phyloP scores from a whole-genome alignment of 2,888 invertebrate species.

The Lepidocyrtinus sp. region DNA sequence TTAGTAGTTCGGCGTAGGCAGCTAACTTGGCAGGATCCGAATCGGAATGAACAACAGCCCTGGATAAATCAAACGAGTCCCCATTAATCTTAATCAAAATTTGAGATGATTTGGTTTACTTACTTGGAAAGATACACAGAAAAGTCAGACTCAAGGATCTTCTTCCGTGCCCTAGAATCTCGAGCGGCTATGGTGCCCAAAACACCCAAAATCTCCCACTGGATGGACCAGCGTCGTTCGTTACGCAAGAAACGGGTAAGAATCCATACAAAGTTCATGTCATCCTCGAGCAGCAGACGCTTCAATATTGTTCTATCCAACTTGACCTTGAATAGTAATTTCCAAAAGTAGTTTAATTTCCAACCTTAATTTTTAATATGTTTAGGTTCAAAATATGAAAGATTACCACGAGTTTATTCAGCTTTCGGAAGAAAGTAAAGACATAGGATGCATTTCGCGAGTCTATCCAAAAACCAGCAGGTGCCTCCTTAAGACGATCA shows the following conservation, averaged over 20 bases:
- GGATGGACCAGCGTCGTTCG: constrained; percentile 26
- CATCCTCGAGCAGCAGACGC: constrained; percentile 10
- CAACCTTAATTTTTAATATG: too few species aligned
- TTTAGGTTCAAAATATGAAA: too few species aligned
- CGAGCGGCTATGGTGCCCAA: constrained; percentile 21
- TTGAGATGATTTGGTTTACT: too few species aligned
- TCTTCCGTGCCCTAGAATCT: not conserved
- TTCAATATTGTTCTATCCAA: constrained; percentile 8
- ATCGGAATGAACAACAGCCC: not conserved
- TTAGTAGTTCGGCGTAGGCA: constrained; percentile 29
- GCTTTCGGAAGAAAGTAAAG: constrained; percentile 23
- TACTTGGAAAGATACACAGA: constrained; percentile 11
- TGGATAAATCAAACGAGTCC: not conserved
- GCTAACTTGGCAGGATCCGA: constrained; percentile 2
- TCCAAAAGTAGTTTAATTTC: too few species aligned
- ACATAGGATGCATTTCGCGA: constrained; percentile 17
- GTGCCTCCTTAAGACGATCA: not conserved
- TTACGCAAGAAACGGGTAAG: not conserved
- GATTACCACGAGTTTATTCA: constrained; percentile 32
- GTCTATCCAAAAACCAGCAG: constrained; percentile 1
- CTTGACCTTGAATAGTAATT: not conserved
- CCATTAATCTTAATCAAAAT: not conserved
- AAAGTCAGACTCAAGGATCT: constrained; percentile 30
- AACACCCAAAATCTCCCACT: constrained; percentile 29
- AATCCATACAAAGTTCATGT: not conserved